A percentile compares a stretch with the other conserved stretches of the same genome.
phyloP scores from a whole-genome alignment of 2,888 invertebrate genomes.

The Perdita meconis region DNA sequence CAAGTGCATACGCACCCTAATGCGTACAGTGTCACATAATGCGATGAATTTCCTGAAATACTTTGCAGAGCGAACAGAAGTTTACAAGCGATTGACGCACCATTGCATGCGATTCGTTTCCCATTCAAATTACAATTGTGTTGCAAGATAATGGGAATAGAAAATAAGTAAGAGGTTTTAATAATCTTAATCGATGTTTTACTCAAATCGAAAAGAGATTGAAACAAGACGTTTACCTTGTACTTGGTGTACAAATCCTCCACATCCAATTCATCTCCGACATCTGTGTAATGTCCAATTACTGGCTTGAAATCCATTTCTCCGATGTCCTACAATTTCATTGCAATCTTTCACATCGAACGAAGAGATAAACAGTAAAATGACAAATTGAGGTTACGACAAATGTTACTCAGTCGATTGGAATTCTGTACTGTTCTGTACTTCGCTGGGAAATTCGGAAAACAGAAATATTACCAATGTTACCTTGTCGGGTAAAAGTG shows the following conservation, averaged over 20 bases:
- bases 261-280: slow-evolving; percentile 92
- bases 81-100: too few relatives aligned
- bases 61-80: too few relatives aligned
- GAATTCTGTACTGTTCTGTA: neutral
- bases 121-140: too few relatives aligned
- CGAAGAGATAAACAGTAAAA: slow-evolving; percentile 28
- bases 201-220: too few relatives aligned
- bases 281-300: slow-evolving; percentile 88
- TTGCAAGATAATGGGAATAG: too few relatives aligned
- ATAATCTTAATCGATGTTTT: too few relatives aligned
- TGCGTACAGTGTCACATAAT: too few relatives aligned
- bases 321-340: slow-evolving; percentile 65
- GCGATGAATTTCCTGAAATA: too few relatives aligned
- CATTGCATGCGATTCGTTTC: too few relatives aligned
- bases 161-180: too few relatives aligned
- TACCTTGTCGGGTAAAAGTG: slow-evolving; percentile 93
- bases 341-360: neutral
- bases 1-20: too few relatives aligned
- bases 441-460: neutral
- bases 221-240: slow-evolving; percentile 87
- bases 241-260: slow-evolving; percentile 98
- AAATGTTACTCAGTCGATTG: neutral
- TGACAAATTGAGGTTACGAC: slow-evolving; percentile 39
- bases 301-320: slow-evolving; percentile 87
- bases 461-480: too few relatives aligned